Evolutionary conservation across 2,888 invertebrate species (phyloP).

Genomic region (Eristalinus sepulchralis): DNA sequence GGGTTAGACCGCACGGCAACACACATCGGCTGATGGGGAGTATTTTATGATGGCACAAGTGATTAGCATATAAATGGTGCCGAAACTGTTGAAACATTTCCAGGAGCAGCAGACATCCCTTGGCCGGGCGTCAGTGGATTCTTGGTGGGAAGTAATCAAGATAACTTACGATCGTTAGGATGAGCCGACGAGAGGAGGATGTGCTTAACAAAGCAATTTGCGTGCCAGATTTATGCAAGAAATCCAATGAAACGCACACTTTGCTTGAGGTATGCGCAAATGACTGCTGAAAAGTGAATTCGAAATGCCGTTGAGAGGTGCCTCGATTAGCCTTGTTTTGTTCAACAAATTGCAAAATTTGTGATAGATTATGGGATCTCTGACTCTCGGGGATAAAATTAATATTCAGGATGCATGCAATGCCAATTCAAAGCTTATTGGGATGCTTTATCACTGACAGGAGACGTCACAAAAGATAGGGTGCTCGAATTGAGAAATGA

Average conservation of each 20-base stretch:
- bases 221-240: slow-evolving; percentile 34
- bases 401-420: background rate
- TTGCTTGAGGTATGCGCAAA: background rate
- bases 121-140: background rate
- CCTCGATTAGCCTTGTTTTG: background rate
- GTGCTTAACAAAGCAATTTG: slow-evolving; percentile 36
- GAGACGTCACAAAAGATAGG: too few relatives aligned
- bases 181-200: background rate
- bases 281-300: background rate
- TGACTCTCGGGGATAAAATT: background rate
- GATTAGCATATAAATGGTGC: slow-evolving; percentile 67
- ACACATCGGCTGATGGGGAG: slow-evolving; percentile 30
- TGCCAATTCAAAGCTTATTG: background rate
- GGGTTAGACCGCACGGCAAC: background rate
- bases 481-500: too few relatives aligned
- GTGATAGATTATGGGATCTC: background rate
- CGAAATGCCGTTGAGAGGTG: background rate
- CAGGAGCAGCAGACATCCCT: background rate
- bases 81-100: slow-evolving; percentile 56
- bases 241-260: slow-evolving; percentile 5
- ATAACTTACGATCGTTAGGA: slow-evolving; percentile 22
- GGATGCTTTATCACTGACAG: too few relatives aligned
- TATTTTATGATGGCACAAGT: slow-evolving; percentile 57
- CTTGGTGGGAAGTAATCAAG: slow-evolving; percentile 38
- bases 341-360: background rate